Evolutionary conservation across 2,113 vertebrate genomes (phyloP), one percentile per base, ranked within the genome.

Genomic region (Pogona vitticeps): DNA sequence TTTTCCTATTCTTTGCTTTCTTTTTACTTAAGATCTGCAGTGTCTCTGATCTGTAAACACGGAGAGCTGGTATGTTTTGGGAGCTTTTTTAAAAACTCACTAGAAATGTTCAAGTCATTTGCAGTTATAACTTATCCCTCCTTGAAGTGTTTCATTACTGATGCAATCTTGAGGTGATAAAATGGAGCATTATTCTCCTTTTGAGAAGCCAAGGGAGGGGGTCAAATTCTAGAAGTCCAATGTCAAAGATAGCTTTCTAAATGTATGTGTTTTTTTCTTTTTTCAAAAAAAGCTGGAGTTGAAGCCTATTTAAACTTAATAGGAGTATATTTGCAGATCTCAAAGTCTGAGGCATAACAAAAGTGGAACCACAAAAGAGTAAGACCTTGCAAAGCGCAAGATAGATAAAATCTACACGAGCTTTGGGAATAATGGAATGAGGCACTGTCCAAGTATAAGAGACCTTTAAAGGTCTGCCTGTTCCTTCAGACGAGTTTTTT

Each of bases 71-170:
- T 88, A 40, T 68, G 56, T 94, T 94, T 91, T 93, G 80, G 88
- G n/a, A 88, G 88, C 86, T 73, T 92, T 88, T 90, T 52, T 52
- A 6, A 52, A 52, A 52, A 76, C 88, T 93, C 87, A 56, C 58
- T 93, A 86, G 89, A 94, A 93, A 91, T 86, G 89, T 89, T 88
- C 72, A 75, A 90, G 82, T 68, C 91, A 90, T 96, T 95, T 96
- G 93, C 88, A 52, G 3, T 91, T 94, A 88, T 91, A 94, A 88
- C 87, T 88, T 92, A 96, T 96, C 91, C 90, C 91, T 91, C 76
- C 88, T 92, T 89, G 84, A 91, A 94, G 88, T 90, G 88, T 94
- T 96, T 95, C 90, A 89, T 93, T 96, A 91, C 93, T 84, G 93
- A 94, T 61, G n/a, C 91, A 92, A 76, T 92, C 91, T 93, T 79